These are phyloP conservation scores for Blomia tropicalis DNA, from an alignment of 2,888 invertebrate species.

Conservation along the genomic window DNA sequence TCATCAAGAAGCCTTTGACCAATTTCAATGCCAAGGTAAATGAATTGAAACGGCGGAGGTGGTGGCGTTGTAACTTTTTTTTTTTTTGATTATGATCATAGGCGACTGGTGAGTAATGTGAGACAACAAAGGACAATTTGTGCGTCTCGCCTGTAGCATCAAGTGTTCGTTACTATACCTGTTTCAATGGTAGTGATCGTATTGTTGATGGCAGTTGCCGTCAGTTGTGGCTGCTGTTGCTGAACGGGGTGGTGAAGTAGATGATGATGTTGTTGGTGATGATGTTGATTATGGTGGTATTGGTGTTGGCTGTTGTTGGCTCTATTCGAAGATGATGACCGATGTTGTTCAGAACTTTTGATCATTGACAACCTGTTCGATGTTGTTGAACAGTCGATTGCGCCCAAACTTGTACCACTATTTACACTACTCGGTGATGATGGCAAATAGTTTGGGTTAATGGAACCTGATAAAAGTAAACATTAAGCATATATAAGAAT, in stretches of 20 bases:
- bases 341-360: conserved; percentile 1
- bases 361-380: background rate
- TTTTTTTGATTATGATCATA: background rate
- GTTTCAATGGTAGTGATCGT: background rate
- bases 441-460: conserved; percentile 15
- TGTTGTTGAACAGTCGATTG: conserved; percentile 7
- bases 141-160: background rate
- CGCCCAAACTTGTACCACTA: background rate
- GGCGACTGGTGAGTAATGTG: background rate
- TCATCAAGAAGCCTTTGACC: conserved; percentile 18
- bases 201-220: too few species aligned
- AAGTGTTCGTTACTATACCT: background rate
- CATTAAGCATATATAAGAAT: too few species aligned
- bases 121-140: conserved; percentile 15
- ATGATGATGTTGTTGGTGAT: background rate
- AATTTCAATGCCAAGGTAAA: conserved; percentile 24
- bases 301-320: background rate
- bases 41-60: background rate
- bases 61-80: too few species aligned
- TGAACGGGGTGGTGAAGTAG: background rate
- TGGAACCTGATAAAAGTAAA: too few species aligned
- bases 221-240: too few species aligned
- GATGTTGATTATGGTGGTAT: too few species aligned
- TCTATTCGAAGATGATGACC: background rate
- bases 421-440: conserved; percentile 7